These are phyloP conservation scores for Diglossa cyanea DNA, from an alignment of 2,797 vertebrate genomes.

Conservation along the genomic window DNA sequence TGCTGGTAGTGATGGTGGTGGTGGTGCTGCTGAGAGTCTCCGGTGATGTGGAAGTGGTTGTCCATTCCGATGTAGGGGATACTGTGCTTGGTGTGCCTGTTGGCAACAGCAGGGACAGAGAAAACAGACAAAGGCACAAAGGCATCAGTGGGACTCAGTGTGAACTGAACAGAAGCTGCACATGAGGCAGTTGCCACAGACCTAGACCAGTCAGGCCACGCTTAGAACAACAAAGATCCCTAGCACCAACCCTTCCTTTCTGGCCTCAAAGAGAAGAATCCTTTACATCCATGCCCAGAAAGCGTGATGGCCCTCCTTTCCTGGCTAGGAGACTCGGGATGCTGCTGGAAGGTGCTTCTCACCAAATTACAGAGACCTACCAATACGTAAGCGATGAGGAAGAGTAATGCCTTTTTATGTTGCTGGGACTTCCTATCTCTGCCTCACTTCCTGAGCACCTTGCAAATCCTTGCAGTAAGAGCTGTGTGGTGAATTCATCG, in stretches of 20 bases:
- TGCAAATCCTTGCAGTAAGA: rapidly evolving
- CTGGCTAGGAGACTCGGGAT: rapidly evolving
- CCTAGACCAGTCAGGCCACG: rapidly evolving
- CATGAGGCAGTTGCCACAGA: neutral
- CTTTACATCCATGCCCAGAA: rapidly evolving
- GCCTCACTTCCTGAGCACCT: neutral
- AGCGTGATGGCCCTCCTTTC: rapidly evolving
- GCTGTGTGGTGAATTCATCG: rapidly evolving
- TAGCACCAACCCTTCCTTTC: neutral
- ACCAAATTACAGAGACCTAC: neutral
- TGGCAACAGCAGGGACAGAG: neutral
- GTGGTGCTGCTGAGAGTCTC: neutral
- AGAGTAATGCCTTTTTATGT: rapidly evolving
- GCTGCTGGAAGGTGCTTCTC: neutral
- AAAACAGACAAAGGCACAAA: neutral
- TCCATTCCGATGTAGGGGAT: neutral
- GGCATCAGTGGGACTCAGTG: neutral
- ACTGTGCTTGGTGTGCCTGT: neutral
- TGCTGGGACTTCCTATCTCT: neutral
- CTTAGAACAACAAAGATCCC: rapidly evolving
- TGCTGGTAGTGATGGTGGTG: neutral
- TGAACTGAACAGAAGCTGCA: neutral
- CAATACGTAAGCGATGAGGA: neutral
- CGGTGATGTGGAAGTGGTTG: neutral
- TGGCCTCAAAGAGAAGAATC: rapidly evolving